Evolutionary conservation across 2,113 vertebrate genomes (phyloP), one percentile per base, ranked within the genome.

Genomic region (Miniopterus natalensis): DNA sequence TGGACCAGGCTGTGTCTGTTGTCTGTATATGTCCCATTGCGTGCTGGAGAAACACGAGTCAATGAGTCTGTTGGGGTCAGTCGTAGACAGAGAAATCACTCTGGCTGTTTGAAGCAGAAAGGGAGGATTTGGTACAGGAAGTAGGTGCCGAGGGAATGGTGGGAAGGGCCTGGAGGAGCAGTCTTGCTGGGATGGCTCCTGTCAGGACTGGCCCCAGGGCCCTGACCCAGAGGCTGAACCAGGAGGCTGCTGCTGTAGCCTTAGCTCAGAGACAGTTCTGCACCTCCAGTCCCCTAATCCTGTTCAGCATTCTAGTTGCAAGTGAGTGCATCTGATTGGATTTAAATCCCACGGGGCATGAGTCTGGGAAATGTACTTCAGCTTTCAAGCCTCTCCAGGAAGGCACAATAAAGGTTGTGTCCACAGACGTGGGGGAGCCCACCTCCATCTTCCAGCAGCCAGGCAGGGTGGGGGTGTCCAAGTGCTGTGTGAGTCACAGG

Each of bases 401-500:
- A 55, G 51, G 59, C 20, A 20, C 9, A 36, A 21, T 20, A n/a
- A 21, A 10, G 59, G 25, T 18, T 4, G 6, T 25, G 15, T 47
- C 21, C 8, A 0, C 47, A 4, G 21, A 25, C 8, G 0, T 1
- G 11, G 57, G 21, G 49, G 36, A 55, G 63, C 18, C 0, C 4
- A 31, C 5, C 12, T 3, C 6, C 3, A 21, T 40, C 36, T 9
- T 23, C 36, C 3, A 40, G 40, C n/a, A 8, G 53, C 66, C 12
- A 4, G 63, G 29, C 4, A 1, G 47, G 13, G 13, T 0, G 0
- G 0, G 6, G 42, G 27, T 20, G 59, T n/a, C 15, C 8, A 2
- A 21, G 18, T 18, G n/a, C 42, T 25, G 20, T 3, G 4, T 18
- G n/a, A 10, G 53, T 66, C 14, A 49, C 14, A 12, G 59, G 71